Conservation (phyloP, 2,113 vertebrate species). For the Brachyhypopomus occidentalis region DNA sequence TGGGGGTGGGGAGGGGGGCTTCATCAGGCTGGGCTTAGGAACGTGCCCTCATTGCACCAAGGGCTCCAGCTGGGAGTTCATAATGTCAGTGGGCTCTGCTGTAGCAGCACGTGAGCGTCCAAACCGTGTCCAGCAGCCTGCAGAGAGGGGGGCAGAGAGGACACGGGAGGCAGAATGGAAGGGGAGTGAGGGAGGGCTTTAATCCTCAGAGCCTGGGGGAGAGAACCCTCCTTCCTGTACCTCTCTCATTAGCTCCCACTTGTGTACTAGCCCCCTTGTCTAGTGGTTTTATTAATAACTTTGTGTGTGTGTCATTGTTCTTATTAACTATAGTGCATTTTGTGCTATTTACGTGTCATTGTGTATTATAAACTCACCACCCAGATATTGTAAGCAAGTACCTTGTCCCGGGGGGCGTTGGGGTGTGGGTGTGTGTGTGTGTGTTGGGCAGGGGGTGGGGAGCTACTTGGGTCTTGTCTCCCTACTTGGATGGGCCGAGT, state of each 20-base stretch:
- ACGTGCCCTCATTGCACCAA: constrained; percentile 53
- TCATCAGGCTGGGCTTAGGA: constrained; percentile 29
- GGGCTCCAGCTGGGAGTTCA: constrained; percentile 65
- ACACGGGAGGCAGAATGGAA: neutral
- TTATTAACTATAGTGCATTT: too few relatives aligned
- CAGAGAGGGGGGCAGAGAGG: constrained; percentile 28
- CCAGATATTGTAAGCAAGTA: too few relatives aligned
- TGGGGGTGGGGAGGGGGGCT: constrained; percentile 13
- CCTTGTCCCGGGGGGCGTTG: too few relatives aligned
- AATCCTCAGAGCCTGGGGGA: constrained; percentile 37
- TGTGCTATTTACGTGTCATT: too few relatives aligned
- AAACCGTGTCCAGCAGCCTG: constrained; percentile 51
- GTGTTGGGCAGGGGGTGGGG: too few relatives aligned
- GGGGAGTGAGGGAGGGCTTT: constrained; percentile 20
- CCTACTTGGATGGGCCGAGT: too few relatives aligned
- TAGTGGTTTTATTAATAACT: neutral
- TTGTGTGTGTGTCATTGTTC: too few relatives aligned
- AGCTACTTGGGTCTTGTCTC: too few relatives aligned
- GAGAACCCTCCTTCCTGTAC: constrained; percentile 29
- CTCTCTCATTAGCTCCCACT: constrained; percentile 5
- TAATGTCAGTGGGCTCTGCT: constrained; percentile 62
- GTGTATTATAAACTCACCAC: too few relatives aligned
- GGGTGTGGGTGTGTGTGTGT: too few relatives aligned
- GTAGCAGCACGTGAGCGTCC: constrained; percentile 57
- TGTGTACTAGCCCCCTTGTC: neutral